Base-by-base conservation (phyloP, 2,797 vertebrate species). In the Mus minutoides region DNA sequence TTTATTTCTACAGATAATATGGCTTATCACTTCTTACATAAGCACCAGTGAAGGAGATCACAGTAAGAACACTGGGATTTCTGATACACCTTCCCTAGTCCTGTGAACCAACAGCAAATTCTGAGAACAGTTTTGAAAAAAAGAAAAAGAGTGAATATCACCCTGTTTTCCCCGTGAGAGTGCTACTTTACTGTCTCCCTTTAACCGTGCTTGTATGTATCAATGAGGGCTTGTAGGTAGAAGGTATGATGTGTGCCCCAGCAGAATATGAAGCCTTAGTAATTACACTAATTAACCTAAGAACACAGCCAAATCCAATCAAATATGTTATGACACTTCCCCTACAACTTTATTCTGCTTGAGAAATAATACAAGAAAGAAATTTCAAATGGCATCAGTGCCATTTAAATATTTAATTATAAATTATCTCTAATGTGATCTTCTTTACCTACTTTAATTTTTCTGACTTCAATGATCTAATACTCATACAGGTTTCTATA, bases 1-100 rank as follows among this genome's bases (percentile, higher is more conserved):
- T 98, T 98, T 92, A 97, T 98, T 97, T 95, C 97, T 98, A 73
- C 98, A 98, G 98, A 98, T 98, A 97, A 96, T 94, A 96, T 94
- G 88, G 84, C 95, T 98, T 98, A 98, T 97, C 95, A 98, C 92
- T 96, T 98, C 97, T 97, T 98, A 98, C 90, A 98, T 88, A 89
- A 97, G 82, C 97, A 96, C 91, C 40, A 98, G 77, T 78, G 40
- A 93, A 97, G 91, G 90, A 98, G 85, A 94, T 93, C 91, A 93
- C 97, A 75, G 98, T 82, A 88, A 87, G 10, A 96, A 64, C 88
- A n/a, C 60, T 54, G 73, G 96, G 58, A 58, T 97, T 64, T 98
- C 89, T 97, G 97, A 96, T 96, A 97, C 85, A 91, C 79, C 96
- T 97, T 97, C 40, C 91, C 80, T 92, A 91, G 24, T 97, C 97